Percentiles rank a stretch among this genome's conserved stretches.
Conservation (phyloP, 2,888 invertebrate genomes). For the Eilema griseolum region DNA sequence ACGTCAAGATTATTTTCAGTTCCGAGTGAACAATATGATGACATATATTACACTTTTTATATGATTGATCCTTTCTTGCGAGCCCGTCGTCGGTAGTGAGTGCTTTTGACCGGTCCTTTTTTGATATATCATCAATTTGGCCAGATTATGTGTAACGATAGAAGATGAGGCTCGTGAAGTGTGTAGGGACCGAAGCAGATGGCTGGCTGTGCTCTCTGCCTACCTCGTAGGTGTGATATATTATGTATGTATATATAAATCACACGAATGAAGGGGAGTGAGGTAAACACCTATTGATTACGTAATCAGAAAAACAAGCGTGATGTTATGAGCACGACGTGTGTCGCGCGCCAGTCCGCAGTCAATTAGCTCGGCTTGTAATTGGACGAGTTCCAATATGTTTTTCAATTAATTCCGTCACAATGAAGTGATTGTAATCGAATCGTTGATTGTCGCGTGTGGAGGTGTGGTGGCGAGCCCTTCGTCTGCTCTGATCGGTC, state of each 20-base stretch:
- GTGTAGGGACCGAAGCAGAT: not conserved
- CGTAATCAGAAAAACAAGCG: conserved; percentile 3
- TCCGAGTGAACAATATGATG: not conserved
- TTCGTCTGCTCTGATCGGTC: not conserved
- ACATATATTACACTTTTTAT: not conserved
- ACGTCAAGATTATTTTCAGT: not conserved
- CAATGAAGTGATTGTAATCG: not conserved
- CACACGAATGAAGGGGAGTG: not conserved
- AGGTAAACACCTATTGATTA: conserved; percentile 1
- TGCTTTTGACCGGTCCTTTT: not conserved
- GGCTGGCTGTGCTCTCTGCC: too few relatives aligned
- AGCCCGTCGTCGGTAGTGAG: not conserved
- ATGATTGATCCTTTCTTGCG: not conserved
- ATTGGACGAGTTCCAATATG: not conserved
- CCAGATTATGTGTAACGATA: not conserved
- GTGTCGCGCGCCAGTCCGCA: not conserved
- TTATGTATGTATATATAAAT: not conserved
- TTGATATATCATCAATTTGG: not conserved
- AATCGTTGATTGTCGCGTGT: not conserved
- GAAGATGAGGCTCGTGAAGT: not conserved
- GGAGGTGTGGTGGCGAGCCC: not conserved
- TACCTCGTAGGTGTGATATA: too few relatives aligned
- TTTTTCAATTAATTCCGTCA: conserved; percentile 1
- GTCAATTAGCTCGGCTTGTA: not conserved
- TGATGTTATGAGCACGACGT: not conserved